A percentile compares a stretch with the other conserved stretches of the same genome.
phyloP scores from a whole-genome alignment of 2,888 invertebrate genomes.

The Heliconius cydno region DNA sequence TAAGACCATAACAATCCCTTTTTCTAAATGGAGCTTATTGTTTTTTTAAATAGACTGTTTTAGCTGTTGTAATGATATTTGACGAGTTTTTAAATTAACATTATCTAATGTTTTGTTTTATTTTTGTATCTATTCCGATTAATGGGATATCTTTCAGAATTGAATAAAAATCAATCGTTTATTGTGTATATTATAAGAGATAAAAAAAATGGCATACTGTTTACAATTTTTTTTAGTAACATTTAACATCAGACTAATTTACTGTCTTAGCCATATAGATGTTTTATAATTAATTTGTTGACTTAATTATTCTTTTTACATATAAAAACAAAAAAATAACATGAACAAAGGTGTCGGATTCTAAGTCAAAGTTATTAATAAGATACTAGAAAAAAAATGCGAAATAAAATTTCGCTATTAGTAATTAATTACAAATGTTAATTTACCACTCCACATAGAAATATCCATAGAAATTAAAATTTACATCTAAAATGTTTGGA shows the following conservation, averaged over 20 bases:
- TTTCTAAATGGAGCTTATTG: background rate
- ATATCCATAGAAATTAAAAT: background rate
- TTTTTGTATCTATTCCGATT: constrained; percentile 6
- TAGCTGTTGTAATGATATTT: background rate
- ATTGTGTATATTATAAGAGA: background rate
- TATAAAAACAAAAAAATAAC: background rate
- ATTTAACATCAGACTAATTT: background rate
- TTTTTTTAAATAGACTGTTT: background rate
- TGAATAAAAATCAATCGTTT: background rate
- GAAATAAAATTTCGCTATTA: constrained; percentile 15
- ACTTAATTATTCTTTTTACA: background rate
- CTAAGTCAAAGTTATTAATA: constrained; percentile 3
- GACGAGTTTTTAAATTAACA: background rate
- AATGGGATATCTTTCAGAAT: background rate
- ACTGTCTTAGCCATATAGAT: background rate
- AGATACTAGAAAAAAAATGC: constrained; percentile 7
- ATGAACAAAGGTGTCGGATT: constrained; percentile 9
- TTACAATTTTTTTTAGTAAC: background rate
- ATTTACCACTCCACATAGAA: background rate
- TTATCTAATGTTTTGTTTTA: background rate
- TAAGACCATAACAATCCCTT: background rate
- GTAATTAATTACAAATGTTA: background rate
- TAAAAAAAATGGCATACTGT: background rate
- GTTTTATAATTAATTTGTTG: background rate
- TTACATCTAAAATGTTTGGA: background rate